Base-by-base conservation (phyloP, 2,113 vertebrate species). In the Nothocercus nigrocapillus region DNA sequence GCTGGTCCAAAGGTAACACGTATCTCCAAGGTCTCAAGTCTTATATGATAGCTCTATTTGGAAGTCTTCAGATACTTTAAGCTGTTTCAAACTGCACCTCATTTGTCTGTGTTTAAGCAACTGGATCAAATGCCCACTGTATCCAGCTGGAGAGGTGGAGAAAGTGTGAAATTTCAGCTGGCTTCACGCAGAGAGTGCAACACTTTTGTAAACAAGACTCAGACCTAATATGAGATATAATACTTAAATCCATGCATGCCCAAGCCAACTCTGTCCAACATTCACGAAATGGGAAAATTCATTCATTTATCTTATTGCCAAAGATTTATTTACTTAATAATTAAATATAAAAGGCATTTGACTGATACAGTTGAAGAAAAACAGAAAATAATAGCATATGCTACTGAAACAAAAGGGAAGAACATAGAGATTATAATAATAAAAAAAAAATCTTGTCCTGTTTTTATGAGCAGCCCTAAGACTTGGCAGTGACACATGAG, bases 171-270 rank as follows among this genome's bases (percentile, higher is more conserved):
- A 67, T 28, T 78, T 74, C 74, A 68, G 51, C 45, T 72, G 67
- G 24, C 58, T 90, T 72, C 78, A 19, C 16, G 3, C 32, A 11
- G 44, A 30, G 42, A 66, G 24, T 12, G 27, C 75, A 76, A 30
- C 1, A 0, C 45, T n/a, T 47, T 66, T 70, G 10, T 11, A 42
- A 91, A 75, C 8, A 73, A 36, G 20, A 25, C 42, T 66, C 36
- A 74, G 14, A 2, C 32, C 18, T 1, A 66, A 34, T 49, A 44
- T 87, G 28, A 69, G 8, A 25, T 63, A 51, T 51, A 40, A 78
- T 59, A 21, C 13, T 25, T 34, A 6, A 0, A 0, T 51, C 49
- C 11, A 6, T n/a, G 32, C 11, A 15, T 8, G 10, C 32, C 64
- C 18, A 49, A 73, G 44, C n/a, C 73, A 54, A 51, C 25, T 61